Evolutionary conservation across 2,113 vertebrate species (phyloP), one percentile per base, ranked within the genome.

Genomic region (Rallus limicola): DNA sequence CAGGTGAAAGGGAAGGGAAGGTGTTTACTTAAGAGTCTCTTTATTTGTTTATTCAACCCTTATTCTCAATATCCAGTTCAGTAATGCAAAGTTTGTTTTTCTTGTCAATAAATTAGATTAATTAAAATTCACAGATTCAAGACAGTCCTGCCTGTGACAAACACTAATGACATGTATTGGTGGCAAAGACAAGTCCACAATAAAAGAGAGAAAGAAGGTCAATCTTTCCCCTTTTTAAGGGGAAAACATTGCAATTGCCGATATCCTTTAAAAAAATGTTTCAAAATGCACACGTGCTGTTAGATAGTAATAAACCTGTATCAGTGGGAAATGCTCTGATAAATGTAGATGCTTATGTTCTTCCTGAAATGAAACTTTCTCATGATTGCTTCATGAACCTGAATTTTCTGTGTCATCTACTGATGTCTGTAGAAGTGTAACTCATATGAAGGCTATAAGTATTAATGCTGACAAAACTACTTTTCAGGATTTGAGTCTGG

Each of bases 71-170:
- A n/a, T 80, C 6, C 31, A 70, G 34, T 46, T 63, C n/a, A 93
- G 16, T 72, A 71, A 56, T 28, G 33, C 6, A 34, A 75, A 68
- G 5, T 52, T 63, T 85, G 15, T 82, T 18, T 28, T 87, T 76
- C 44, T 92, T 63, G 23, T 56, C 62, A 90, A 56, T 81, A 55
- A 67, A 91, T 63, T 91, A 79, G 87, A 80, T 81, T 55, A 67
- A 91, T 63, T 90, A 79, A 90, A 80, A 59, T 58, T 62, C 11
- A 1, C 0, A 21, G 14, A 44, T 6, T 80, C 13, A 52, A 50
- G 36, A 68, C 5, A 50, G 24, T 33, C 60, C 75, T 68, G 8
- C 20, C 34, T 71, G 9, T 65, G 20, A 58, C 21, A 76, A 91
- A 26, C 1, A 4, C 2, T 38, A 90, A 77, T 36, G 36, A 16